Evolutionary conservation across 2,113 vertebrate species (phyloP), one percentile per base, ranked within the genome.

Genomic region (Prunella himalayana): DNA sequence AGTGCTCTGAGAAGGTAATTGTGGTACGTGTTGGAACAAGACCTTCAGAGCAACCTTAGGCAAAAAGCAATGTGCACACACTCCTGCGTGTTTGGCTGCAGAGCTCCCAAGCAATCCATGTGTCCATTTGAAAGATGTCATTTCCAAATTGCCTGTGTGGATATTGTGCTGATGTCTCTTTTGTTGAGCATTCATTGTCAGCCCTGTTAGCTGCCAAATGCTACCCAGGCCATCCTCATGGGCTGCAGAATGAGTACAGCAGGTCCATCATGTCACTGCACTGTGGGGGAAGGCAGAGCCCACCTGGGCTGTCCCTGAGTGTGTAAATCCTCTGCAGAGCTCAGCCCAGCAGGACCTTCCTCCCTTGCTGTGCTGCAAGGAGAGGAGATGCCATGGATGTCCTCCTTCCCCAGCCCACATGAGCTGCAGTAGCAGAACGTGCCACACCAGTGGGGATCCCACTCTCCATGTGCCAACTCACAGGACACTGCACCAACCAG

Each of bases 221-320:
- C 71, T 54, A 15, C 33, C 12, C 1, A 1, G 80, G 49, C 25
- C 37, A 5, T 4, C 27, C 6, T 31, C 35, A 31, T 0, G 56
- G 61, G 50, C 68, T 59, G 6, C 54, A 57, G 31, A 27, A 28
- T 8, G 1, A 30, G 25, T 0, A 5, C 37, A 76, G 44, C 44
- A 3, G 51, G 47, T 2, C 1, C 7, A 1, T 3, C 11, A 1
- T 1, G 7, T 12, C 68, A 6, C 17, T 18, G 61, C 0, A 0
- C 33, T 47, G 59, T 15, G 39, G 8, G 10, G 21, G 28, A 35
- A 18, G 41, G 35, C 33, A 45, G 64, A 81, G 42, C 39, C 50
- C 44, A 11, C 17, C 25, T 11, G 30, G 13, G 64, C 64, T 61
- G 47, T 20, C 28, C 45, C 64, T 13, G 39, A 53, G 54, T 6